Base-by-base conservation (phyloP, 2,888 invertebrate genomes). In the Gastrophysa polygoni region DNA sequence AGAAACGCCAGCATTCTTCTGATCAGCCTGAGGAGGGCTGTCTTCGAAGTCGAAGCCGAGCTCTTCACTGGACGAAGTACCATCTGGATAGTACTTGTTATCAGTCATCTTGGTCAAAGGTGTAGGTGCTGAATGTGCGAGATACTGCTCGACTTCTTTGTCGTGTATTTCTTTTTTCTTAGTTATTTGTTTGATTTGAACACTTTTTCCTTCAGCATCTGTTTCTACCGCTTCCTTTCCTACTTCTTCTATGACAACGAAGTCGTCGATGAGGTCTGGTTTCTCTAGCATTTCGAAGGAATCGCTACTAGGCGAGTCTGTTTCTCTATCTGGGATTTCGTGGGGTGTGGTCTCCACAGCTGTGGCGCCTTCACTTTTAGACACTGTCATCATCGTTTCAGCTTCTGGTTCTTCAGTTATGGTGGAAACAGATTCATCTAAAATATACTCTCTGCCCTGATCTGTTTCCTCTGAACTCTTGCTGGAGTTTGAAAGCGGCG, bases 281-380 rank as follows among this genome's bases (percentile, higher is more conserved):
- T 92, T 93, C 72, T 94, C 93, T 0, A 94, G 84, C 85, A 94
- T 87, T 84, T 94, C 94, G 79, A 94, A 94, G 20, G 93, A 93
- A 78, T 93, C 93, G 73, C 90, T 91, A 8, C 87, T 89, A 0
- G 92, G 92, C 0, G 93, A 93, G 70, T 91, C 90, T 2, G 81
- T 78, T 52, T 79, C 79, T 55, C 80, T 78, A 60, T 79, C 80
- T 17, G 75, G 74, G 51, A 77, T 80, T 73, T 85, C 85, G 34
- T 84, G 77, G 4, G 83, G 80, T 73, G 85, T 87, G 73, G 90
- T 88, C 71, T 88, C 86, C 7, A 86, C 83, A 1, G 88, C 85
- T 16, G 87, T 85, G 16, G 87, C 82, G 24, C 87, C 81, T 75
- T 90, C 74, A 77, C 80, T 72, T 78, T 79, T 77, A 72, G 84